Base-by-base conservation (phyloP, 2,888 invertebrate species). In the Eurois occulta region DNA sequence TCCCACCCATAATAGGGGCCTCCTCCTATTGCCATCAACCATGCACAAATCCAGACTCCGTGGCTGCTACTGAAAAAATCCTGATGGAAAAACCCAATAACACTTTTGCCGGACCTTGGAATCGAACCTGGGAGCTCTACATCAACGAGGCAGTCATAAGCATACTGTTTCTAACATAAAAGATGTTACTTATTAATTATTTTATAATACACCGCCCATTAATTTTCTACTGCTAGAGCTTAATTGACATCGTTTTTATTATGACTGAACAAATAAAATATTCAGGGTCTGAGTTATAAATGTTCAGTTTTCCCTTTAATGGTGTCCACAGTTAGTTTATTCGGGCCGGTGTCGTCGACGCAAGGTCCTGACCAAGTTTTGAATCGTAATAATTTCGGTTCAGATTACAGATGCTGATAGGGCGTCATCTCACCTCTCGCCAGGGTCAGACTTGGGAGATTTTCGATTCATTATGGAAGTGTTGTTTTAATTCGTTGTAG, bases 301-400 rank as follows among this genome's bases (percentile, higher is more conserved):
- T 93, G 95, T 91, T 89, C 92, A 93, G 92, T 94, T 94, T 94
- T 93, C 91, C 91, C 89, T 93, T 95, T 95, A 95, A 95, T 95
- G 95, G 94, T 94, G 90, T 86, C 92, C 94, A 91, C 92, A 92
- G 94, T 94, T 94, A 89, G 88, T 92, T 91, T 94, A 94, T 94
- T 94, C 92, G 93, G 94, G 94, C 94, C 91, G 90, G 85, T 90
- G 90, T 87, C 90, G 90, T 85, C 88, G 90, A 89, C 84, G 91
- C 94, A 94, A 95, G 95, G 94, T 94, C 94, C 94, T 95, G 95
- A 95, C 96, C 96, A 96, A 96, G 95, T 96, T 96, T 95, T 95
- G 95, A 96, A 95, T 96, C 95, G 95, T 97, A 97, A 97, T 97
- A 97, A 96, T 97, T 96, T 95, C 95, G 95, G 95, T 92, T 96